phyloP scores from a whole-genome alignment of 2,888 invertebrate genomes.

The Parthenolecanium corni region DNA sequence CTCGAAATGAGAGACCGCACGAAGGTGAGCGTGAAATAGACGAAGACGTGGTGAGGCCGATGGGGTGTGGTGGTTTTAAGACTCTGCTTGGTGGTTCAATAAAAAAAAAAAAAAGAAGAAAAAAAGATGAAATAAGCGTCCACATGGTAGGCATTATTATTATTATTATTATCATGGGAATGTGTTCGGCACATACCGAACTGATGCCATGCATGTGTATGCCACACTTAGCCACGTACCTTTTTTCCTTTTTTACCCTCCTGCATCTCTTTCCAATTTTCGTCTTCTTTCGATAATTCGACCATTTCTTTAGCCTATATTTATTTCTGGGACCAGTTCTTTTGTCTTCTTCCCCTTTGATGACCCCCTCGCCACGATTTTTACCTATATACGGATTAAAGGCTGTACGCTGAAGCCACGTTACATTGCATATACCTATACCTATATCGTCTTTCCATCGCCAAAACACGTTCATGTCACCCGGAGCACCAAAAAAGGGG shows the following conservation, averaged over 20 bases:
- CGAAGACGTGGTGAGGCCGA: neutral
- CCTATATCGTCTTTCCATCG: too few relatives aligned
- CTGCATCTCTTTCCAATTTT: neutral
- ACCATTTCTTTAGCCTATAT: slow-evolving; percentile 4
- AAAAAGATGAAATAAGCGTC: neutral
- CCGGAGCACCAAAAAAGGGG: too few relatives aligned
- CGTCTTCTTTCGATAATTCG: slow-evolving; percentile 5
- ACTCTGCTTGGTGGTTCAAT: too few relatives aligned
- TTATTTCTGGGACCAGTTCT: neutral
- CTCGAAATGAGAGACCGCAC: too few relatives aligned
- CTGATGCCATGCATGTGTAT: slow-evolving; percentile 5
- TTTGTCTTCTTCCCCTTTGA: neutral
- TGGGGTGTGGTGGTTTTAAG: neutral
- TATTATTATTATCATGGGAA: neutral
- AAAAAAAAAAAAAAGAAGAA: too few relatives aligned
- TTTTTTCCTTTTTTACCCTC: neutral
- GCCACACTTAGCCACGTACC: slow-evolving; percentile 16
- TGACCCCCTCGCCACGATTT: too few relatives aligned
- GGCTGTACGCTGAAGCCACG: too few relatives aligned
- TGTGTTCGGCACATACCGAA: neutral
- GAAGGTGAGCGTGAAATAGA: neutral
- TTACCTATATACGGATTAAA: neutral
- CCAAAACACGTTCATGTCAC: too few relatives aligned
- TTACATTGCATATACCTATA: too few relatives aligned
- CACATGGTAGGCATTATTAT: too few relatives aligned